Percentiles rank a stretch among this genome's conserved stretches.
Conservation (phyloP, 2,113 vertebrate genomes). For the Tenebrosternarchus preto region DNA sequence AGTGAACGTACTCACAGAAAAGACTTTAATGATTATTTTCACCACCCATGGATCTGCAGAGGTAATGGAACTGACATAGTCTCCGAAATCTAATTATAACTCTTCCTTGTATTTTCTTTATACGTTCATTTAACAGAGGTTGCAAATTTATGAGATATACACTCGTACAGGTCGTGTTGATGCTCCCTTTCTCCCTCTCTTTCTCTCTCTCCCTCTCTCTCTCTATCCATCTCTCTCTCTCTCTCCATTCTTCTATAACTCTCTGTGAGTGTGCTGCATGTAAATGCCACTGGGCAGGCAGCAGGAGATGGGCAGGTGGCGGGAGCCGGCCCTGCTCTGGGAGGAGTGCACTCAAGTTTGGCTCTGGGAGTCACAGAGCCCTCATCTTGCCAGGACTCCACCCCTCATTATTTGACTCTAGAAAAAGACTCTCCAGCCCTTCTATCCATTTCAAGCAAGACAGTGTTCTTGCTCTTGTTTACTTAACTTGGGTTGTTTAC, state of each 20-base stretch:
- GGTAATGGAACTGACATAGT: not conserved
- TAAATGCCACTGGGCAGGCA: slow-evolving; percentile 30
- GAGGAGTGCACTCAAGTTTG: not conserved
- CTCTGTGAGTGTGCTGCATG: slow-evolving; percentile 2
- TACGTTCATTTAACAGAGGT: not conserved
- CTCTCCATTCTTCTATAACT: not conserved
- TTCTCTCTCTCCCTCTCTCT: not conserved
- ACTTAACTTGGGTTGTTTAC: not conserved
- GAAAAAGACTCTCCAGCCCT: not conserved
- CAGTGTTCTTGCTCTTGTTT: not conserved
- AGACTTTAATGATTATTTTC: slow-evolving; percentile 2
- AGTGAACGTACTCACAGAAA: not conserved
- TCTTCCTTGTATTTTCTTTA: not conserved
- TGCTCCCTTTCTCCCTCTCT: not conserved
- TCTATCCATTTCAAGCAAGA: not conserved
- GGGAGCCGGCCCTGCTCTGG: not conserved
- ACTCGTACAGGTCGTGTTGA: too few species aligned
- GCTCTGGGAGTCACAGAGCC: not conserved
- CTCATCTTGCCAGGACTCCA: too few species aligned
- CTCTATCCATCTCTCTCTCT: too few species aligned
- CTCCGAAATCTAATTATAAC: not conserved
- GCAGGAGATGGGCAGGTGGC: slow-evolving; percentile 42
- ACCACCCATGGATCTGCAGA: not conserved
- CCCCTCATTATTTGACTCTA: not conserved
- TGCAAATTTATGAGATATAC: too few species aligned